Evolutionary conservation across 2,113 vertebrate genomes (phyloP).

Genomic region (Corythornis madagascariensis): DNA sequence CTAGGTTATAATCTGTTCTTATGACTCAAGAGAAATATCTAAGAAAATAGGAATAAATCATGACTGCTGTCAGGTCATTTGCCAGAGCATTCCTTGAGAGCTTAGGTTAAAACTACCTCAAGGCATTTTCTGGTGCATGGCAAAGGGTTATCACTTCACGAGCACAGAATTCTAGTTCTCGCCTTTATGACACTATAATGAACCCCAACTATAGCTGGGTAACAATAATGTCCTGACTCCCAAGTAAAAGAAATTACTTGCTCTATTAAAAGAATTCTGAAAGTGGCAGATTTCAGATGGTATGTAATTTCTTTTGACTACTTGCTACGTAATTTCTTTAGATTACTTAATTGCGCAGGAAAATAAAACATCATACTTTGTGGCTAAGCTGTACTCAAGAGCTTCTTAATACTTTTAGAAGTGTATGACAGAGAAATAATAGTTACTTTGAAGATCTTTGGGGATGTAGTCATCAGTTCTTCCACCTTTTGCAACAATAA

Average conservation of each 20-base stretch:
- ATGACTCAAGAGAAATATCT: constrained; percentile 34
- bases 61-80: constrained; percentile 12
- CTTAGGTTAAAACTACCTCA: neutral
- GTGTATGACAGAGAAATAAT: neutral
- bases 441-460: neutral
- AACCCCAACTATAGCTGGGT: neutral
- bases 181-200: neutral
- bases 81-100: neutral
- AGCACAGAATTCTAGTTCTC: neutral
- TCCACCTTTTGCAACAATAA: neutral
- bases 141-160: neutral
- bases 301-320: neutral
- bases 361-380: neutral
- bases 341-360: neutral
- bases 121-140: neutral
- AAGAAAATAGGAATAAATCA: constrained; percentile 42
- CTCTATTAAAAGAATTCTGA: neutral
- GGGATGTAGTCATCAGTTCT: neutral
- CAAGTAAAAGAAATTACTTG: neutral
- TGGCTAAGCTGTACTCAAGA: neutral
- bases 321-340: neutral
- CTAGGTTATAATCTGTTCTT: constrained; percentile 52
- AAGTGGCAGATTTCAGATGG: neutral
- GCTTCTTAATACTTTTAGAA: neutral
- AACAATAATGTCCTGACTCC: neutral